Evolutionary conservation across 1,140 invertebrate genomes (phyloP), one percentile per base, ranked within the genome.

Genomic region (Sesamia nonagrioides): DNA sequence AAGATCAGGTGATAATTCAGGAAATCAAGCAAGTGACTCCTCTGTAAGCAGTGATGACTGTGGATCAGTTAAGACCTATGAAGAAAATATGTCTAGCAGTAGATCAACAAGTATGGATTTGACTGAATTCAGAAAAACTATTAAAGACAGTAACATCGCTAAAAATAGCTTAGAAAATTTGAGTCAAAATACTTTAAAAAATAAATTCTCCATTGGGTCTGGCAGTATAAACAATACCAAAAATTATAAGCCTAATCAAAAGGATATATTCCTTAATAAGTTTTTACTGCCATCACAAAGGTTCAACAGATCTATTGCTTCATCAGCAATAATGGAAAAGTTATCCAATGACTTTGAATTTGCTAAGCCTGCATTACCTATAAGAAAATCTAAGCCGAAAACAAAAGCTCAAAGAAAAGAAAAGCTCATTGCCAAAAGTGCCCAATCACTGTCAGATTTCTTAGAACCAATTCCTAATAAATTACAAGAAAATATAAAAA

Each of bases 41-140:
- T 90, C 91, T 11, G 77, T 89, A 27, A 91, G 88, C 69, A 90
- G 88, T 89, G 91, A 94, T 88, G 90, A 92, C 80, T 81, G 82
- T 69, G 84, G 81, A 58, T 90, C 91, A 37, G 81, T 83, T 33
- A 85, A 74, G 78, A 88, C 86, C 42, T 85, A 79, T 61, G 88
- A 84, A 72, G 80, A 88, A 78, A 88, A 86, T 78, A 81, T 78
- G 80, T 82, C 81, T 40, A 79, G 79, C 77, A 78, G 82, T 75
- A 84, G 63, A 83, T 79, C 76, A 78, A 77, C 77, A 17, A 81
- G 77, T 60, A 85, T 81, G 69, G 76, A 89, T 77, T 60, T 88
- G 8, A 69, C 33, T 18, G 75, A 82, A 40, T 79, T 89, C 6
- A 84, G 71, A 63, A 82, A 21, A 56, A 82, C 78, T 21, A 80